phyloP scores from a whole-genome alignment of 2,113 vertebrate genomes.

The Lipophrys pholis region DNA sequence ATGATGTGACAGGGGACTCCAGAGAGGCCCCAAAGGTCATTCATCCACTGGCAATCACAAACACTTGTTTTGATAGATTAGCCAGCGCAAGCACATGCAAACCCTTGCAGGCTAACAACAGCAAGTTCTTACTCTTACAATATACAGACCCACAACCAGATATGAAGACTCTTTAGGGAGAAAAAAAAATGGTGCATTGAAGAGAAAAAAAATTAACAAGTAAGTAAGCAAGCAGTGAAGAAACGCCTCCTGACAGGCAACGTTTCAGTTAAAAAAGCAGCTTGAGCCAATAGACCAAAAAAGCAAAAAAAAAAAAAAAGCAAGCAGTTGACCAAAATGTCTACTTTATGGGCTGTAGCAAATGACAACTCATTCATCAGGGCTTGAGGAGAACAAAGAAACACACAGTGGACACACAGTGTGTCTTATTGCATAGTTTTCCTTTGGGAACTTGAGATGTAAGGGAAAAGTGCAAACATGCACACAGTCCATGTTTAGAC shows the following conservation, averaged over 20 bases:
- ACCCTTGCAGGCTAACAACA: slow-evolving; percentile 7
- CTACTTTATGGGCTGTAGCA: background rate
- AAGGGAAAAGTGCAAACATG: background rate
- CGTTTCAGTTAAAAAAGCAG: slow-evolving; percentile 13
- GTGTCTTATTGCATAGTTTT: background rate
- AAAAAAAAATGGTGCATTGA: background rate
- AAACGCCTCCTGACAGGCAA: slow-evolving; percentile 17
- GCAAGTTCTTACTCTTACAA: slow-evolving; percentile 4
- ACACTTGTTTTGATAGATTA: slow-evolving; percentile 79
- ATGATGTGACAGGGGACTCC: slow-evolving; percentile 59
- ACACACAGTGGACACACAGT: background rate
- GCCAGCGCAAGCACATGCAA: slow-evolving; percentile 43
- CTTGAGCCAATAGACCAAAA: slow-evolving; percentile 1
- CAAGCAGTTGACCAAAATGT: slow-evolving; percentile 2
- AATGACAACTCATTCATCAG: slow-evolving; percentile 12
- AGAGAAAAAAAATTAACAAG: slow-evolving; percentile 1
- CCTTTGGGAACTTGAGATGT: background rate
- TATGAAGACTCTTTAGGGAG: too few relatives aligned
- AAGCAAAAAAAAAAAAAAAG: background rate
- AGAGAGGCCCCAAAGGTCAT: slow-evolving; percentile 70
- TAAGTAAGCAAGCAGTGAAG: slow-evolving; percentile 11
- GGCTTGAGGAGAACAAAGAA: slow-evolving; percentile 2
- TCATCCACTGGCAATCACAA: slow-evolving; percentile 68
- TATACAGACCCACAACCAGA: background rate
- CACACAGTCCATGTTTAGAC: background rate